Conservation (phyloP, 2,113 vertebrate species). For the Scopus umbretta region DNA sequence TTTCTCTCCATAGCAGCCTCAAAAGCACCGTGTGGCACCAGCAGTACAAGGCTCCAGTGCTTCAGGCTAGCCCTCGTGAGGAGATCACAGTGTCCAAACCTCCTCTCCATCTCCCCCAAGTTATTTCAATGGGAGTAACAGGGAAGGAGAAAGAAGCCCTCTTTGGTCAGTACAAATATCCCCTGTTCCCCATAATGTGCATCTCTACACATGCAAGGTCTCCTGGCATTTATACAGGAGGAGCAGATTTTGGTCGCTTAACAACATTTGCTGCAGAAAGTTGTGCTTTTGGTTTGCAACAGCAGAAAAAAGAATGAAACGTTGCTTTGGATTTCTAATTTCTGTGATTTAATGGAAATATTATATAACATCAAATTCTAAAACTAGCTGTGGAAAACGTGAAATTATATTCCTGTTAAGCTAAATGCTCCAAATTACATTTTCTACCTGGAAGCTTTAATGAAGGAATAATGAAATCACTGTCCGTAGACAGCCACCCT, state of each 20-base stretch:
- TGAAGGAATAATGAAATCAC: neutral
- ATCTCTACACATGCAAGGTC: neutral
- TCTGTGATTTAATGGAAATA: neutral
- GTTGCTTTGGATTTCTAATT: neutral
- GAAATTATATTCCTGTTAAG: neutral
- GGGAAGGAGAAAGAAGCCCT: neutral
- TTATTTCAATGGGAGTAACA: neutral
- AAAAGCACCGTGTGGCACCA: neutral
- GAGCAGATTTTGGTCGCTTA: accelerated
- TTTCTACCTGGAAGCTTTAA: neutral
- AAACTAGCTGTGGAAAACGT: neutral
- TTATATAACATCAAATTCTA: neutral
- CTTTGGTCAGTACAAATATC: neutral
- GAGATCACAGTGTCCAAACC: neutral
- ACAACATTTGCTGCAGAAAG: neutral
- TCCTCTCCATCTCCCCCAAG: no score
- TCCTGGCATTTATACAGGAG: neutral
- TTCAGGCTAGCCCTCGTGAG: neutral
- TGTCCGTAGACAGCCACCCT: neutral
- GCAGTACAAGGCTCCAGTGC: neutral
- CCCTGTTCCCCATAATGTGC: neutral
- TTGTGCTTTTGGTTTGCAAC: neutral
- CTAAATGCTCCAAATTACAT: neutral
- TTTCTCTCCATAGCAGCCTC: neutral
- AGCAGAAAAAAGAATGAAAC: neutral